Conservation (phyloP, 1,140 invertebrate species). For the Drosophila micromelanica region DNA sequence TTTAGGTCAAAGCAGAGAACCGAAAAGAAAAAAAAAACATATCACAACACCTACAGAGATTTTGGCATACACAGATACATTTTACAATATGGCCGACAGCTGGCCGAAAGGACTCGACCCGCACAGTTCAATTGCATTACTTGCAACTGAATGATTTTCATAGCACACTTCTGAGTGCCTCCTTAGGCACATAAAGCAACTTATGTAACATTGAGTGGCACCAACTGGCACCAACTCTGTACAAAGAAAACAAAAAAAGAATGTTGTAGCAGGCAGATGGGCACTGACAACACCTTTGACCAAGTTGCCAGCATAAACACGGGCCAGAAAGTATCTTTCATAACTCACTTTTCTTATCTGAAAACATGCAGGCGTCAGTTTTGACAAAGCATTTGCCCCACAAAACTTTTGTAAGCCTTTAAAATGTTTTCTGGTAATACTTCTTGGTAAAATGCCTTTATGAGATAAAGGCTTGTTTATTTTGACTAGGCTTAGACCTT, state of each 20-base stretch:
- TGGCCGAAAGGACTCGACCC: conserved; percentile 8
- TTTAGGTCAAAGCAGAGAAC: conserved; percentile 61
- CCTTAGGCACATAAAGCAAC: background rate
- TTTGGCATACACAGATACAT: conserved; percentile 5
- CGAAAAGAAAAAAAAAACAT: conserved; percentile 7
- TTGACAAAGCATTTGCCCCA: conserved; percentile 19
- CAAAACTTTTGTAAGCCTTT: conserved; percentile 19
- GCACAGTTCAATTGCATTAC: conserved; percentile 60
- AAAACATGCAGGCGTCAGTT: conserved; percentile 51
- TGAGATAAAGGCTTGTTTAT: background rate
- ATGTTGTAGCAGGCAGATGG: background rate
- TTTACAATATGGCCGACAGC: conserved; percentile 10
- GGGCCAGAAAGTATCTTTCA: conserved; percentile 35
- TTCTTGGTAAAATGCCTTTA: background rate
- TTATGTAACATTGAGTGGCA: conserved; percentile 53
- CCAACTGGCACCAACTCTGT: conserved; percentile 1
- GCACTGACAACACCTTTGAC: conserved; percentile 25
- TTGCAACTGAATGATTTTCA: conserved; percentile 57
- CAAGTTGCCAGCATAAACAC: conserved; percentile 58
- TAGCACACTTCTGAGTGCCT: conserved; percentile 61
- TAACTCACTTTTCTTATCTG: conserved; percentile 56
- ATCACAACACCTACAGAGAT: conserved; percentile 5
- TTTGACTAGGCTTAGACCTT: no score
- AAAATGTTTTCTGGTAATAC: conserved; percentile 1
- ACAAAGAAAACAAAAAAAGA: conserved; percentile 2